These are phyloP conservation scores for Furnarius figulus DNA, from an alignment of 2,113 vertebrate species.

Conservation along the genomic window DNA sequence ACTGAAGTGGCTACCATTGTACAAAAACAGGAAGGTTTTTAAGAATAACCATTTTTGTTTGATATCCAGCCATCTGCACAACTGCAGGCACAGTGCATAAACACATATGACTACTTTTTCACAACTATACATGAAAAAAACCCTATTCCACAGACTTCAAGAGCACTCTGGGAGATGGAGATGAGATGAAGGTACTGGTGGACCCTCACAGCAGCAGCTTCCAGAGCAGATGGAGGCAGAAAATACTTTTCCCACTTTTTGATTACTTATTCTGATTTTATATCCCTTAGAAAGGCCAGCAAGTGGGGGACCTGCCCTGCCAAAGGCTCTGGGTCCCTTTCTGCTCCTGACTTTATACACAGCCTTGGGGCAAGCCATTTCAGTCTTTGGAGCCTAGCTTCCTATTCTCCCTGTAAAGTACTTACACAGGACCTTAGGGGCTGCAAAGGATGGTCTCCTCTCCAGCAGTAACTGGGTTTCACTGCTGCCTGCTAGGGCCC, in stretches of 20 bases:
- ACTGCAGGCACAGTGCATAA: background rate
- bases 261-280: background rate
- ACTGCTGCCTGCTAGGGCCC: background rate
- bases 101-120: background rate
- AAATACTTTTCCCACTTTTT: background rate
- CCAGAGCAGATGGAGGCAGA: background rate
- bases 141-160: background rate
- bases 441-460: background rate
- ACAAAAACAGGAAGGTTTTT: background rate
- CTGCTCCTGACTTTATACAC: background rate
- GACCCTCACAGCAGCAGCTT: background rate
- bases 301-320: background rate
- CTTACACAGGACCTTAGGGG: background rate
- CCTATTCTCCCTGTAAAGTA: background rate
- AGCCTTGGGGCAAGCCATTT: background rate
- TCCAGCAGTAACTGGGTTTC: rapidly evolving
- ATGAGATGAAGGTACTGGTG: background rate
- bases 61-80: background rate
- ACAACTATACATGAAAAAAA: background rate
- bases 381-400: background rate
- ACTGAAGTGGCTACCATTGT: background rate
- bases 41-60: background rate
- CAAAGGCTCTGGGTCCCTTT: background rate
- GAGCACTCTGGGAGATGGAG: background rate
- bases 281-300: background rate